Conservation (phyloP, 2,888 invertebrate species). For the Agonopterix alstromeriana region DNA sequence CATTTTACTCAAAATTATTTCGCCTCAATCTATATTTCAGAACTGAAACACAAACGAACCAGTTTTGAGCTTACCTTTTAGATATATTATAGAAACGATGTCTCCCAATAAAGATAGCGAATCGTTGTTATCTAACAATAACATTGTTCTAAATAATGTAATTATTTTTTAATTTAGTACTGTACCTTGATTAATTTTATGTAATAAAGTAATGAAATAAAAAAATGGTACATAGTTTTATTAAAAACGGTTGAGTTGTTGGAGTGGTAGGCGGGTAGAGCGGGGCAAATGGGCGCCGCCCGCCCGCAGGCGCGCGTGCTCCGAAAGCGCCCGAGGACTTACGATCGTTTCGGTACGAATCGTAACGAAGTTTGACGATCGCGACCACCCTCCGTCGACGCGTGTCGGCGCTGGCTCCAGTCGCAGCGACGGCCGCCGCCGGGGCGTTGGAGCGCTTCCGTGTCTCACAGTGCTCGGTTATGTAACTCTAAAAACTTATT, state of each 20-base stretch:
- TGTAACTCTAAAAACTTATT: constrained; percentile 72
- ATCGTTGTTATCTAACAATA: too few relatives aligned
- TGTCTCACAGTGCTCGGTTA: constrained; percentile 62
- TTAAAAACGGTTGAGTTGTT: constrained; percentile 17
- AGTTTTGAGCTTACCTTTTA: too few relatives aligned
- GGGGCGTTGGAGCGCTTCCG: constrained; percentile 66
- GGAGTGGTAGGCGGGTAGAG: constrained; percentile 47
- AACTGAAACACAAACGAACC: too few relatives aligned
- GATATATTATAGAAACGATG: too few relatives aligned
- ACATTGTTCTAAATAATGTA: too few relatives aligned
- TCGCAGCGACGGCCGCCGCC: constrained; percentile 71
- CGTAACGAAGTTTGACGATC: constrained; percentile 72
- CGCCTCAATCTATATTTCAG: too few relatives aligned
- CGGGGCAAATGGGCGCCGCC: constrained; percentile 36
- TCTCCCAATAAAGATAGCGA: too few relatives aligned
- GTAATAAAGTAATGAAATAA: too few relatives aligned
- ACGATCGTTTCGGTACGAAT: constrained; percentile 69
- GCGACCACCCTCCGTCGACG: constrained; percentile 66
- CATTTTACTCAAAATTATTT: too few relatives aligned
- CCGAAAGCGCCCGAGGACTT: constrained; percentile 65
- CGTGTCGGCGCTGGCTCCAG: constrained; percentile 62
- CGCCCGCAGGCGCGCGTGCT: constrained; percentile 71
- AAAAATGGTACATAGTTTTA: too few relatives aligned
- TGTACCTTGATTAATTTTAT: too few relatives aligned
- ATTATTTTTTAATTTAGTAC: too few relatives aligned